phyloP scores from a whole-genome alignment of 1,140 invertebrate genomes.

The Bradynema listronoti region DNA sequence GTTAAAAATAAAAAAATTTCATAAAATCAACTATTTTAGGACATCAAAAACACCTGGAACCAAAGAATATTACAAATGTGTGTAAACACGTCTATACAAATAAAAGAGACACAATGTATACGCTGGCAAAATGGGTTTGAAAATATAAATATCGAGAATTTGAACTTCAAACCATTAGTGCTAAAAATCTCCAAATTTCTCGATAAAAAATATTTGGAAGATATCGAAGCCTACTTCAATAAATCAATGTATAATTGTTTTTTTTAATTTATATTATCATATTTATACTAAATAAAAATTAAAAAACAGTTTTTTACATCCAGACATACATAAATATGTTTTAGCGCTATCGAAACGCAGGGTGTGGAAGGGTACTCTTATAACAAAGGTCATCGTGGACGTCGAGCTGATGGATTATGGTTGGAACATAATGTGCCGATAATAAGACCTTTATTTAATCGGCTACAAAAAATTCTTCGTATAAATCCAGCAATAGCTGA shows the following conservation, averaged over 20 bases:
- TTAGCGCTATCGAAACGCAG: conserved; percentile 38
- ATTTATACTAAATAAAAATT: neutral
- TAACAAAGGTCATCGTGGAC: conserved; percentile 24
- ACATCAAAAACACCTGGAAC: conserved; percentile 39
- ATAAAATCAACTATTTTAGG: conserved; percentile 23
- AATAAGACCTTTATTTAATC: conserved; percentile 19
- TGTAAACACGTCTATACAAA: conserved; percentile 1
- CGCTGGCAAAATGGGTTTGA: conserved; percentile 6
- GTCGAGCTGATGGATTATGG: conserved; percentile 40
- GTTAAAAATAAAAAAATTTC: neutral
- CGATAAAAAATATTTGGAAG: neutral
- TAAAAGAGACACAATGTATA: too few relatives aligned
- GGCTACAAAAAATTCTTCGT: conserved; percentile 21
- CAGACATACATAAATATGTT: conserved; percentile 19
- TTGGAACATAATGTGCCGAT: conserved; percentile 20
- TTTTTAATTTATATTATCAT: neutral
- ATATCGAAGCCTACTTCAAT: conserved; percentile 22
- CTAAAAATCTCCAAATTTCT: conserved; percentile 33
- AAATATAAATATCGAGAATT: conserved; percentile 25
- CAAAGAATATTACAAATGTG: conserved; percentile 20
- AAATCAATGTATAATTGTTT: conserved; percentile 29
- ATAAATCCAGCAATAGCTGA: conserved; percentile 41
- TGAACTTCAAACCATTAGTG: conserved; percentile 27
- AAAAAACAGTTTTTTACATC: too few relatives aligned
- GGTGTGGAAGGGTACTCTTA: conserved; percentile 38